These are phyloP conservation scores for Neelides sp. DNA, from an alignment of 1,140 invertebrate genomes.

Conservation along the genomic window DNA sequence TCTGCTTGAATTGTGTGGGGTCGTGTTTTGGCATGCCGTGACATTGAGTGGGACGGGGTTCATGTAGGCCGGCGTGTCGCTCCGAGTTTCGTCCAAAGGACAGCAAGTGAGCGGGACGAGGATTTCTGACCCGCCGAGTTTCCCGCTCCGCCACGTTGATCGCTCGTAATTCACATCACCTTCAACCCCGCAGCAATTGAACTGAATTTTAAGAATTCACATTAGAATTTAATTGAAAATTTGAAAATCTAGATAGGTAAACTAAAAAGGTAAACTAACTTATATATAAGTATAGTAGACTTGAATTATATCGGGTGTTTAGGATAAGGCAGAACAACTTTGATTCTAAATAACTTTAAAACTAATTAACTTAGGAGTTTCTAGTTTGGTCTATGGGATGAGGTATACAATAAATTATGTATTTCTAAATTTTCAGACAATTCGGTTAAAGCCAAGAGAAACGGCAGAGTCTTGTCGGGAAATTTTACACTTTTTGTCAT, in stretches of 20 bases:
- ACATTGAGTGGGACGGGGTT: slow-evolving; percentile 61
- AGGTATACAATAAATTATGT: too few species aligned
- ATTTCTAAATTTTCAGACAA: too few species aligned
- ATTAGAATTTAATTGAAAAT: not conserved
- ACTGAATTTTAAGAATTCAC: slow-evolving; percentile 39
- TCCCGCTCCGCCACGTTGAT: slow-evolving; percentile 62
- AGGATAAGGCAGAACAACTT: too few species aligned
- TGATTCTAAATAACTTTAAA: too few species aligned
- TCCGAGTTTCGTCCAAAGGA: slow-evolving; percentile 46
- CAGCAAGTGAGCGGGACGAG: slow-evolving; percentile 67
- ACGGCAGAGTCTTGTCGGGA: too few species aligned
- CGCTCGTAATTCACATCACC: slow-evolving; percentile 66
- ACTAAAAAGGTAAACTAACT: slow-evolving; percentile 5
- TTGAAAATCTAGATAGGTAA: not conserved
- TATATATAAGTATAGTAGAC: not conserved
- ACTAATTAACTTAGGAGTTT: too few species aligned
- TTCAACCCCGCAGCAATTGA: slow-evolving; percentile 69
- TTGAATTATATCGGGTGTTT: not conserved
- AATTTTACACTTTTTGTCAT: too few species aligned
- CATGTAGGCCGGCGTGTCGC: slow-evolving; percentile 46
- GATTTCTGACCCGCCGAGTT: slow-evolving; percentile 53
- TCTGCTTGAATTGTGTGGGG: slow-evolving; percentile 47
- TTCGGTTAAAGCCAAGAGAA: too few species aligned
- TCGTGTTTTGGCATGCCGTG: slow-evolving; percentile 53
- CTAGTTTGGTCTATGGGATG: too few species aligned